A percentile compares a stretch with the other conserved stretches of the same genome.
Conservation (phyloP, 2,888 invertebrate genomes). For the Amorpha juglandis region DNA sequence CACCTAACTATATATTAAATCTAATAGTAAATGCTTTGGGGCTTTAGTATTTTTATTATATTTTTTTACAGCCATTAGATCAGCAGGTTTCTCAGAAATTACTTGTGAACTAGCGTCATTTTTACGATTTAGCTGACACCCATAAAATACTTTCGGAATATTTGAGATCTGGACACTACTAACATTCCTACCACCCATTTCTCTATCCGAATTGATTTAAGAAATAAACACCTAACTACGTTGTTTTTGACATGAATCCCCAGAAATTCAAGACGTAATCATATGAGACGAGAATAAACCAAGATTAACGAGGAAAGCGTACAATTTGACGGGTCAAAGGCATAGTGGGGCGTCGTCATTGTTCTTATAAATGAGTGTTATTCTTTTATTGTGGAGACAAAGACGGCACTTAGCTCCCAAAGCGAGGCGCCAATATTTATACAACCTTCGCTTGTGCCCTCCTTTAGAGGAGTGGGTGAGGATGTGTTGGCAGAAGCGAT, state of each 20-base stretch:
- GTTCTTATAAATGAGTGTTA: constrained; percentile 79
- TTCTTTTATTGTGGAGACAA: constrained; percentile 81
- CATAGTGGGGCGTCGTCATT: constrained; percentile 56
- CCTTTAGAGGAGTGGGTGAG: constrained; percentile 45
- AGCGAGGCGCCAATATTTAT: constrained; percentile 79
- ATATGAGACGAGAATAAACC: constrained; percentile 11
- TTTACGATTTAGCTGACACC: too few species aligned
- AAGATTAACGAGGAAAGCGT: constrained; percentile 39
- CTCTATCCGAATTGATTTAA: too few species aligned
- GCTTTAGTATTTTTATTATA: too few species aligned
- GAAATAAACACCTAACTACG: not conserved
- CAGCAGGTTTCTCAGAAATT: too few species aligned
- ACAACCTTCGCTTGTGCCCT: constrained; percentile 68
- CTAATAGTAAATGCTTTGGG: too few species aligned
- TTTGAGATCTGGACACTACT: too few species aligned
- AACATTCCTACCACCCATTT: too few species aligned
- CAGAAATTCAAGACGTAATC: not conserved
- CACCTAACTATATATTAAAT: too few species aligned
- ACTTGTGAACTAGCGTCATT: too few species aligned
- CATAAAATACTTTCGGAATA: too few species aligned
- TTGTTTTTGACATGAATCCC: not conserved
- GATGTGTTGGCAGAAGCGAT: constrained; percentile 32
- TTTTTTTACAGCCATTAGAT: too few species aligned
- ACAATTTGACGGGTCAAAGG: constrained; percentile 37
- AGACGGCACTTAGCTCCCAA: constrained; percentile 76